Conservation (phyloP, 1,140 invertebrate genomes). For the Drosophila chauvacae region DNA sequence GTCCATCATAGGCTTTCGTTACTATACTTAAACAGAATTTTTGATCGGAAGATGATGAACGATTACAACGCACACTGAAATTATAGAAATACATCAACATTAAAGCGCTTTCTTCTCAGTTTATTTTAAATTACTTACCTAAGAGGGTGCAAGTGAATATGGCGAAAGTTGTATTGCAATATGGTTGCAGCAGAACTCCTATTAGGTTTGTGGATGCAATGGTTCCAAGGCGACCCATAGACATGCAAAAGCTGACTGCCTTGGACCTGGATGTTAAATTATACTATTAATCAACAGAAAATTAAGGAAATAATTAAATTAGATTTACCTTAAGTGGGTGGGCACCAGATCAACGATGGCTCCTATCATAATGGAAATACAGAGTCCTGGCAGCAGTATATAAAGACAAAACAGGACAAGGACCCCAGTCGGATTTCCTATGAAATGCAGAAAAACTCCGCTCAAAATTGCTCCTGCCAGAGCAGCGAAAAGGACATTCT, state of each 20-base stretch:
- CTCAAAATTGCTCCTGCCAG: constrained; percentile 48
- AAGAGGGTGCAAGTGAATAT: constrained; percentile 64
- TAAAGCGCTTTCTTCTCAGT: rapidly evolving
- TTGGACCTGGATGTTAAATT: constrained; percentile 85
- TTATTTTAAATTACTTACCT: constrained; percentile 33
- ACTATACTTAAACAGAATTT: constrained; percentile 37
- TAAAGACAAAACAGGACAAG: constrained; percentile 81
- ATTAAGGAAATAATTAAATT: neutral
- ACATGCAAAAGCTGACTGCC: constrained; percentile 87
- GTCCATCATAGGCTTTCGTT: neutral
- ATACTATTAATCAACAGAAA: neutral
- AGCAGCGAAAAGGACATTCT: constrained; percentile 72
- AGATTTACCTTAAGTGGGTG: constrained; percentile 84
- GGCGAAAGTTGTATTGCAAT: constrained; percentile 85
- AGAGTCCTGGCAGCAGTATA: constrained; percentile 84
- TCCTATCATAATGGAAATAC: constrained; percentile 84
- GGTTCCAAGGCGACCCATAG: constrained; percentile 86
- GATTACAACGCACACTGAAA: constrained; percentile 65
- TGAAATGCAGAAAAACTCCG: constrained; percentile 73
- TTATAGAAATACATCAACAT: neutral
- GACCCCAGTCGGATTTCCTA: constrained; percentile 63
- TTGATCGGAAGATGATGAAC: constrained; percentile 66
- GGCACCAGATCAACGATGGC: constrained; percentile 85
- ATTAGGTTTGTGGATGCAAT: constrained; percentile 86
- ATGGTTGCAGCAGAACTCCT: constrained; percentile 85